Base-by-base conservation (phyloP, 2,797 vertebrate genomes). In the Helarctos malayanus region DNA sequence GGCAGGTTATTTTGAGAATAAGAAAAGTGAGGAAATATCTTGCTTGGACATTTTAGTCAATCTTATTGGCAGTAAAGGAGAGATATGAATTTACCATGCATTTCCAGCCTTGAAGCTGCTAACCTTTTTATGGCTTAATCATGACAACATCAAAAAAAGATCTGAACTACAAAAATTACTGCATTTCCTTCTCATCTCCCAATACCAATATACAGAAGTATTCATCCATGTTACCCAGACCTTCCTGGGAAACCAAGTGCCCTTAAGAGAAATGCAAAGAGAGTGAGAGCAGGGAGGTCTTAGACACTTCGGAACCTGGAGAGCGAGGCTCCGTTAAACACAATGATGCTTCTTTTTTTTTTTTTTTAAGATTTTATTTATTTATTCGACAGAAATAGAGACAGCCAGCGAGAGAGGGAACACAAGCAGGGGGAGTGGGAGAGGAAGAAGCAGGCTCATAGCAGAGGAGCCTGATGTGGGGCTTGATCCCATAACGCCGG, bases 121-220 rank as follows among this genome's bases (percentile, higher is more conserved):
- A 95, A 52, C 71, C 82, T 93, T 98, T 98, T 95, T 38, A 92
- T 93, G 61, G 56, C 61, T 94, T 82, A 76, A 89, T 89, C 19
- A 73, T 81, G n/a, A 91, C 13, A 82, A 52, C 49, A 57, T 63
- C 81, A 94, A 85, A 93, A 80, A 27, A 47, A 59, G 57, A 90
- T 8, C n/a, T 68, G 29, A 85, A 89, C 56, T 94, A 93, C 0
- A 90, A 85, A 91, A 97, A 97, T 35, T 32, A 88, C 75, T 95
- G 32, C 69, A n/a, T 80, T 97, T 91, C 90, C 47, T 59, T 97
- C 90, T 94, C 41, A 92, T 12, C 95, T 61, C 49, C 94, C 54
- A 95, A 73, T 97, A 97, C 18, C 91, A 3, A 90, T 35, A 94
- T 2, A 87, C 14, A 63, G 86, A 89, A 91, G 63, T 65, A 96